Conservation (phyloP, 35 echinoderm and acorn worm genomes). For the Hemicentrotus pulcherrimus region DNA sequence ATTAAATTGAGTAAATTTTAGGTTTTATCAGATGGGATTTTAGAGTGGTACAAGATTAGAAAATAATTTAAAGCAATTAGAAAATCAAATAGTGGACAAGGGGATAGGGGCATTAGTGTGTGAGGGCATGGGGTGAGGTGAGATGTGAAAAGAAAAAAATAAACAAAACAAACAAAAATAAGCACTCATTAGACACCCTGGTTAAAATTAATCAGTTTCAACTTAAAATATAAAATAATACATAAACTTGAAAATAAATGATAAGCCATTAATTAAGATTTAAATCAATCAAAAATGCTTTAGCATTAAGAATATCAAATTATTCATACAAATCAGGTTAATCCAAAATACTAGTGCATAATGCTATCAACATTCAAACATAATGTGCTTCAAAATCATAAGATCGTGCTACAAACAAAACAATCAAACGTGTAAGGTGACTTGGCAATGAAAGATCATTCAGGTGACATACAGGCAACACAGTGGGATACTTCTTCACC, state of each 20-base stretch:
- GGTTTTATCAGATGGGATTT: constrained; percentile 7
- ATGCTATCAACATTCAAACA: not conserved
- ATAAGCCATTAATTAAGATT: too few relatives aligned
- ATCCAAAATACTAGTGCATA: not conserved
- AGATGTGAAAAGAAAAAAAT: not conserved
- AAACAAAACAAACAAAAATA: not conserved
- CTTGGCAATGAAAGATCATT: not conserved
- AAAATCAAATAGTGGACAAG: not conserved
- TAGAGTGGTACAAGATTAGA: not conserved
- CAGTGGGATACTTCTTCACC: not conserved
- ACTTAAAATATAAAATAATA: too few relatives aligned
- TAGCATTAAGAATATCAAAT: too few relatives aligned
- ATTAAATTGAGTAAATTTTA: not conserved
- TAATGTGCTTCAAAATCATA: too few relatives aligned
- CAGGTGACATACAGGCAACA: not conserved
- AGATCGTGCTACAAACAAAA: not conserved
- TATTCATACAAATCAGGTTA: not conserved
- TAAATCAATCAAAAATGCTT: too few relatives aligned
- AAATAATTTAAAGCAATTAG: not conserved
- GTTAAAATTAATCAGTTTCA: not conserved
- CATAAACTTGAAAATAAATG: too few relatives aligned
- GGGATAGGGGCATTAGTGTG: not conserved
- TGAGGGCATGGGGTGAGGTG: not conserved
- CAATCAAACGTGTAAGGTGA: not conserved
- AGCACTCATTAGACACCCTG: not conserved